phyloP scores from a whole-genome alignment of 2,113 vertebrate genomes.

The Gila orcuttii region DNA sequence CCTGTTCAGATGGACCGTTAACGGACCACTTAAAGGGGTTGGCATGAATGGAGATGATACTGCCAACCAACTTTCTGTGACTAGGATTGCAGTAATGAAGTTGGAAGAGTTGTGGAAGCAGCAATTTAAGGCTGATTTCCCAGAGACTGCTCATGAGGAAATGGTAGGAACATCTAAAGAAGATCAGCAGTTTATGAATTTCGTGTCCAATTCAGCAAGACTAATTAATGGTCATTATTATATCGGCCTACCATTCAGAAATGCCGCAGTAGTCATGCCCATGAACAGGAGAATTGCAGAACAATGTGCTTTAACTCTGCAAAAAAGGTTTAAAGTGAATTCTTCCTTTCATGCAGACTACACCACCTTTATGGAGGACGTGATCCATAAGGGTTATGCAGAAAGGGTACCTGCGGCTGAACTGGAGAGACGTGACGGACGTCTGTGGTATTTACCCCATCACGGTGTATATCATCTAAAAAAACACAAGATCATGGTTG shows the following conservation, averaged over 20 bases:
- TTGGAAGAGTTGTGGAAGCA: no score
- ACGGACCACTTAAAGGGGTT: not conserved
- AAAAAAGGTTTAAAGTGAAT: not conserved
- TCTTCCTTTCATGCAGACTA: constrained; percentile 22
- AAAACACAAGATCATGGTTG: no score
- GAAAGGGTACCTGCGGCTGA: no score
- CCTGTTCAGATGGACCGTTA: not conserved
- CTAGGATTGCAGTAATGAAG: no score
- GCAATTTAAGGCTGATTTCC: constrained; percentile 31
- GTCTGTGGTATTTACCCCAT: no score
- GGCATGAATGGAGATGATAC: not conserved
- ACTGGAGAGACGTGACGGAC: no score
- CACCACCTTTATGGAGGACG: not conserved
- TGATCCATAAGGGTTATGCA: no score
- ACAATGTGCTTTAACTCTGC: not conserved
- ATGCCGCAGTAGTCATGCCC: not conserved
- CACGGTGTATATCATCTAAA: no score
- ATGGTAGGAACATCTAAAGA: constrained; percentile 17
- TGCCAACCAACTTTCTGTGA: not conserved
- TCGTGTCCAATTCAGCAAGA: not conserved
- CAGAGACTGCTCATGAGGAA: constrained; percentile 10
- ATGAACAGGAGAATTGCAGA: not conserved
- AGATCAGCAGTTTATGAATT: constrained; percentile 28
- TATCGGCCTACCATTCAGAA: not conserved
- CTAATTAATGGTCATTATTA: not conserved